These are phyloP conservation scores for Drosophila ustulata DNA, from an alignment of 2,888 invertebrate genomes.

Conservation along the genomic window DNA sequence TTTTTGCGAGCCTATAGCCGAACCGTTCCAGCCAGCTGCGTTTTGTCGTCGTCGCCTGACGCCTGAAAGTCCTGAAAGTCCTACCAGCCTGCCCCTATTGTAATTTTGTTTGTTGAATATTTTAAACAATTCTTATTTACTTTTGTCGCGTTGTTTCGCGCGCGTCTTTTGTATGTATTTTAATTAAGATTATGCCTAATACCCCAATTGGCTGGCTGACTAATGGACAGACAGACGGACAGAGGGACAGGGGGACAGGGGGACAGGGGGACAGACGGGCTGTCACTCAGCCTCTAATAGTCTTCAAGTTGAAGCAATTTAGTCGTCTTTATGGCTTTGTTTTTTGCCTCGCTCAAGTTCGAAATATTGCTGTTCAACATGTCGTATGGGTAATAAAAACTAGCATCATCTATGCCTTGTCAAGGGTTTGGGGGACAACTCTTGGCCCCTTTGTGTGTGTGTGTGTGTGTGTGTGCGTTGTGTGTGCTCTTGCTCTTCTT, in stretches of 20 bases:
- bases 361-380: conserved; percentile 59
- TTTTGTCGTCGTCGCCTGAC: not conserved
- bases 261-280: not conserved
- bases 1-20: conserved; percentile 55
- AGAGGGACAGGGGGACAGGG: conserved; percentile 3
- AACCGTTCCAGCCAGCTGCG: conserved; percentile 18
- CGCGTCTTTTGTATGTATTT: conserved; percentile 45
- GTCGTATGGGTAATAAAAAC: conserved; percentile 68
- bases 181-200: conserved; percentile 63
- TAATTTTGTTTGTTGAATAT: conserved; percentile 41
- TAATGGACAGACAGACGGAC: conserved; percentile 3
- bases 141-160: conserved; percentile 27
- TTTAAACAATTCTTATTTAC: conserved; percentile 53
- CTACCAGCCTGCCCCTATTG: conserved; percentile 19
- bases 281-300: not conserved
- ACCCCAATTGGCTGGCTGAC: conserved; percentile 25
- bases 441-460: conserved; percentile 6
- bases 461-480: conserved; percentile 1
- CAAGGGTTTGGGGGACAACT: conserved; percentile 1
- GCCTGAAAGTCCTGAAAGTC: not conserved
- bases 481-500: conserved; percentile 34
- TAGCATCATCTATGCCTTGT: conserved; percentile 16
- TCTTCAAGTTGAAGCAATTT: conserved; percentile 16
- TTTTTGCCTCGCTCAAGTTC: conserved; percentile 29
- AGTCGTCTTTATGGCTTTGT: conserved; percentile 22